Conservation (phyloP, 2,113 vertebrate species). For the Gasterosteus nipponicus region DNA sequence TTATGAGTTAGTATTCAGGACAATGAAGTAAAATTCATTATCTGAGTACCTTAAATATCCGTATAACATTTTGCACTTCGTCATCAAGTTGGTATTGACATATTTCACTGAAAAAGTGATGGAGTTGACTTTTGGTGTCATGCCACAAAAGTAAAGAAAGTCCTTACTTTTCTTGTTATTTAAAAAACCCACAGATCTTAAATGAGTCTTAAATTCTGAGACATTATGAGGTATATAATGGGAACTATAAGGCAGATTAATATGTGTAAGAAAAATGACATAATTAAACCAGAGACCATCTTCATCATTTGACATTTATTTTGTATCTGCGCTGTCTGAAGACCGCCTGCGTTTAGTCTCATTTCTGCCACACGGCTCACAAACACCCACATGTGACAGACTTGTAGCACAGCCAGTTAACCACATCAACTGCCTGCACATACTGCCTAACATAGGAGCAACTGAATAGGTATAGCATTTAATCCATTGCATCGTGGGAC, state of each 20-base stretch:
- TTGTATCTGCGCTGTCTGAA: not conserved
- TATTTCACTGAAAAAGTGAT: too few relatives aligned
- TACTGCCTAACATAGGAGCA: not conserved
- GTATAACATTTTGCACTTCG: not conserved
- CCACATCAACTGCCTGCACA: conserved; percentile 51
- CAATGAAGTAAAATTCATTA: not conserved
- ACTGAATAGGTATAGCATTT: not conserved
- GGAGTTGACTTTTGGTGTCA: too few relatives aligned
- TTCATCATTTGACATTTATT: conserved; percentile 47
- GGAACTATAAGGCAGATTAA: not conserved
- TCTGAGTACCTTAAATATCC: not conserved
- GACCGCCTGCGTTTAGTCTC: conserved; percentile 13
- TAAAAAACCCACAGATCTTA: not conserved
- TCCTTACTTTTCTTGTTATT: not conserved
- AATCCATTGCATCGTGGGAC: not conserved
- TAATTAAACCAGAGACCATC: not conserved
- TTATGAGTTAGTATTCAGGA: too few relatives aligned
- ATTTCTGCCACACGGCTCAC: not conserved
- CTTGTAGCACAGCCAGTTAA: not conserved
- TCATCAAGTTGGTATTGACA: not conserved
- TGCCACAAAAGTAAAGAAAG: not conserved
- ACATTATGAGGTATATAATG: not conserved
- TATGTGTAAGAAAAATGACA: not conserved
- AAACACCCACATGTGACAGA: conserved; percentile 57
- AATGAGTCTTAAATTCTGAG: not conserved